Evolutionary conservation across 92 coral and sea anemone genomes (phyloP).

Genomic region (Hydrozoanthus gracilis): DNA sequence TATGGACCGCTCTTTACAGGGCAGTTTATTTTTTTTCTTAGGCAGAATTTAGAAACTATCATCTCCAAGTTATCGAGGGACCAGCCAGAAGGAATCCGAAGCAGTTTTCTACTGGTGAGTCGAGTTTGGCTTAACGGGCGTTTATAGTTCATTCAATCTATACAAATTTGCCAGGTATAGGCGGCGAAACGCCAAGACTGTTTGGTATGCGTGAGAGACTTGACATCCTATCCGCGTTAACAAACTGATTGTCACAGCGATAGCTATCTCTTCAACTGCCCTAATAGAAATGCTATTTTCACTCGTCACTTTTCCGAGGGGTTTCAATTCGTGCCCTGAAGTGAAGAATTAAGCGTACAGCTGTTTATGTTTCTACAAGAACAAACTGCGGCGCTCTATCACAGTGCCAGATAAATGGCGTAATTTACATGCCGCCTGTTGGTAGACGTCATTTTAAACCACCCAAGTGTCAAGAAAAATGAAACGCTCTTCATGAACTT

Average conservation of each 20-base stretch:
- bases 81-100: constrained; percentile 89
- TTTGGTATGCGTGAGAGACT: constrained; percentile 35
- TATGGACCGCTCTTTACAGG: constrained; percentile 21
- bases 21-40: constrained; percentile 53
- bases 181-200: constrained; percentile 22
- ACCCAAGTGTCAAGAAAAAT: constrained; percentile 59
- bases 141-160: constrained; percentile 18
- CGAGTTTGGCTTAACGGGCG: neutral
- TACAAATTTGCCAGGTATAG: constrained; percentile 45
- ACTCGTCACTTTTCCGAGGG: neutral
- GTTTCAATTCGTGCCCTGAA: constrained; percentile 20
- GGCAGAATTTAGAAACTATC: constrained; percentile 97
- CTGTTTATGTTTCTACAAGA: constrained; percentile 11
- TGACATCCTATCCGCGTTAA: constrained; percentile 29
- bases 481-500: constrained; percentile 13
- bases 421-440: constrained; percentile 70
- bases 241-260: neutral
- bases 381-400: constrained; percentile 18
- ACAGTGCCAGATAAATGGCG: constrained; percentile 65
- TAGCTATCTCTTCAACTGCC: constrained; percentile 12
- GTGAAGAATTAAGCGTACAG: constrained; percentile 24
- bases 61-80: constrained; percentile 97
- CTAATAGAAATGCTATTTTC: constrained; percentile 28
- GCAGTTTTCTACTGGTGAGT: constrained; percentile 94
- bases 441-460: constrained; percentile 66